Base-by-base conservation (phyloP, 1,140 invertebrate genomes). In the Drosophila trapezifrons region DNA sequence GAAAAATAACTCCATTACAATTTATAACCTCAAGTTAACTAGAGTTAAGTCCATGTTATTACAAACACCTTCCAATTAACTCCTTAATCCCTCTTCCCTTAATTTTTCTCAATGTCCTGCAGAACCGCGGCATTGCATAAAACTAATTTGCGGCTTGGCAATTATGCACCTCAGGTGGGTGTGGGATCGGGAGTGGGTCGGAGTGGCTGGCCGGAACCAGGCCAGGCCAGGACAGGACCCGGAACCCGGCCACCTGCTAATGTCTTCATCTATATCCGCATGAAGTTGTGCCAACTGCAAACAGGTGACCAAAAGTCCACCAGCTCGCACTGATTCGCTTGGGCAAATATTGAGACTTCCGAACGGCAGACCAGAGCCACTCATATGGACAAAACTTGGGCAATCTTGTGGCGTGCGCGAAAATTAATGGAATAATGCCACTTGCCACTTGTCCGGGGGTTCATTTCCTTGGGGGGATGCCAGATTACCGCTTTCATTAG, bases 111-210 rank as follows among this genome's bases (percentile, higher is more conserved):
- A 45, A 10, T 20, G 29, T 47, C 22, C 43, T 45, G 27, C 13
- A 6, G 32, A 13, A 37, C 51, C 46, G 69, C 43, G 52, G 56
- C 75, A 58, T 57, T 76, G 62, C 73, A 76, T 76, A 87, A 90
- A 89, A 89, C 84, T 87, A 87, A 89, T 89, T 89, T 89, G 84
- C 74, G 74, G 80, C 80, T 76, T 76, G 62, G 73, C 72, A 76
- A 76, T 71, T 71, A 71, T 76, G 73, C 73, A 58, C 20, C 43
- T 49, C 13, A 37, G 51, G 49, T 18, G 42, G 29, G 13, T 32
- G 51, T 25, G 29, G 10, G 29, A 32, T 12, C 10, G 20, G 40
- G 20, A 17, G 42, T 35, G 27, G 17, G 49, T 3, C 49, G 12
- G n/a, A 18, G 20, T 22, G 15, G 4, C 4, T 37, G 2, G 45